A percentile compares a stretch with the other conserved stretches of the same genome.
phyloP scores from a whole-genome alignment of 2,888 invertebrate species.

The Lordiphosa andalusiaca region DNA sequence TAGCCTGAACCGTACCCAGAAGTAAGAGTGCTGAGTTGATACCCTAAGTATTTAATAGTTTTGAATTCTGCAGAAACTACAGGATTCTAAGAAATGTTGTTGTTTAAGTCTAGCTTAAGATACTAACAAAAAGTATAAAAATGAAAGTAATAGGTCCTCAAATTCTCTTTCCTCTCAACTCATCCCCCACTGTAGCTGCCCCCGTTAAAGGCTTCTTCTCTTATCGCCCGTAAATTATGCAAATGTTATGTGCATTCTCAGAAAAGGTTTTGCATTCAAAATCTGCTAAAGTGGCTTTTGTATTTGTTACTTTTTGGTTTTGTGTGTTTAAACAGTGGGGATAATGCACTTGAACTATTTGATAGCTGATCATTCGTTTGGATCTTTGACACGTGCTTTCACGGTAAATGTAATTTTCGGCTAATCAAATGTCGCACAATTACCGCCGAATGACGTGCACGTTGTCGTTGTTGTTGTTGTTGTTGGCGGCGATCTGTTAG shows the following conservation, averaged over 20 bases:
- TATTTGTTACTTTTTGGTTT: conserved; percentile 7
- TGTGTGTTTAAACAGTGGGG: conserved; percentile 2
- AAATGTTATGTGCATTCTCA: conserved; percentile 35
- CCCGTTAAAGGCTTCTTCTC: conserved; percentile 8
- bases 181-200: conserved; percentile 5
- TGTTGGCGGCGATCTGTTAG: conserved; percentile 23
- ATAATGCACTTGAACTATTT: conserved; percentile 24
- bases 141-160: no score
- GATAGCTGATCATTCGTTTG: conserved; percentile 30
- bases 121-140: no score
- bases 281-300: conserved; percentile 15
- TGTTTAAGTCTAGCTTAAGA: no score
- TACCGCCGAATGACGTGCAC: conserved; percentile 6
- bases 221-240: conserved; percentile 37
- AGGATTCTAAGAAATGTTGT: no score
- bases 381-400: conserved; percentile 30
- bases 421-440: conserved; percentile 10
- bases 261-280: conserved; percentile 11
- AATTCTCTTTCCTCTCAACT: not conserved
- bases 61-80: no score
- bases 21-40: no score
- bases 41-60: no score
- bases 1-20: no score
- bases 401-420: conserved; percentile 17
- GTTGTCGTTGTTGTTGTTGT: conserved; percentile 12